phyloP scores from a whole-genome alignment of 2,797 vertebrate genomes.

The Mionectes olivaceus region DNA sequence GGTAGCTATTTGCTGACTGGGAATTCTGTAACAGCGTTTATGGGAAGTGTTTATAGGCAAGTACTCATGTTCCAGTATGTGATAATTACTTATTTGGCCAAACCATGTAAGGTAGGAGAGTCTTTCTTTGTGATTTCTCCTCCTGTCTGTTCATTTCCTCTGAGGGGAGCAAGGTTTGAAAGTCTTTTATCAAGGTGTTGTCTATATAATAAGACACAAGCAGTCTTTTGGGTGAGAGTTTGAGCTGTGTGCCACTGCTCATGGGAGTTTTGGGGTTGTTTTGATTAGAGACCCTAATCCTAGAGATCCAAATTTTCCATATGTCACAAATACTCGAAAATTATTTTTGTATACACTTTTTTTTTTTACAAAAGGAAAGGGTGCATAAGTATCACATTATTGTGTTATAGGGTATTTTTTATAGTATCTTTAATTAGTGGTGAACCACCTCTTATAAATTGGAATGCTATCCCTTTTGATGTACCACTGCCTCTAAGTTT shows the following conservation, averaged over 20 bases:
- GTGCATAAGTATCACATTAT: neutral
- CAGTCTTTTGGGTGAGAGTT: neutral
- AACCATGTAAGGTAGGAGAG: neutral
- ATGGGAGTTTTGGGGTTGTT: neutral
- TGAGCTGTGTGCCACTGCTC: neutral
- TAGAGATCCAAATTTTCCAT: neutral
- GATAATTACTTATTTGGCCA: neutral
- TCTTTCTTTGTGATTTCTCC: neutral
- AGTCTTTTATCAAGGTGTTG: neutral
- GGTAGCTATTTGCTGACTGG: neutral
- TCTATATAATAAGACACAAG: neutral
- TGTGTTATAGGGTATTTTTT: neutral
- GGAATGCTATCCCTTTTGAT: neutral
- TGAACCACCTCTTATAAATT: conserved; percentile 10
- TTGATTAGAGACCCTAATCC: neutral
- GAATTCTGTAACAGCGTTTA: neutral
- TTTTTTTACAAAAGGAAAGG: neutral
- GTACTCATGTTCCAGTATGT: neutral
- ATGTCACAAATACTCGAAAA: neutral
- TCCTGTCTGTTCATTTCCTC: neutral
- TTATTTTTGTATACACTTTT: neutral
- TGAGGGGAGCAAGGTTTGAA: neutral
- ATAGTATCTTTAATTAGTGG: neutral
- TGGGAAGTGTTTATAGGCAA: neutral
- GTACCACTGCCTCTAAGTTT: neutral